A percentile compares a stretch with the other conserved stretches of the same genome.
These are phyloP conservation scores for Zosterops hypoxanthus DNA, from an alignment of 2,113 vertebrate genomes.

Conservation along the genomic window DNA sequence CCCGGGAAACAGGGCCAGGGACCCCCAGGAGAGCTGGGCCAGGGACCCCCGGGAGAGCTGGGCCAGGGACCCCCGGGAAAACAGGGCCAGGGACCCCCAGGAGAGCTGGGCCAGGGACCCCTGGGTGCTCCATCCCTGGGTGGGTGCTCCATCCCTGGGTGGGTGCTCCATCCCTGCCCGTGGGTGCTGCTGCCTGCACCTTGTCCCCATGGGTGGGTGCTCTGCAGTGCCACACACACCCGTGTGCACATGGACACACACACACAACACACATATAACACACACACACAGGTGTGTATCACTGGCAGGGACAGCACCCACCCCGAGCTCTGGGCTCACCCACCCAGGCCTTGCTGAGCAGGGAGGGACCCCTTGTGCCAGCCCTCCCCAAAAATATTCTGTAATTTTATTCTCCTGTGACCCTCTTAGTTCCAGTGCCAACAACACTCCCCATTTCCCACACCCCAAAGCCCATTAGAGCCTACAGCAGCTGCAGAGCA, in stretches of 20 bases:
- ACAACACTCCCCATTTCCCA: not conserved
- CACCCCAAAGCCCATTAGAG: not conserved
- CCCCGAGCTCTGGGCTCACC: rapidly evolving
- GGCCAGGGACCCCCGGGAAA: not conserved
- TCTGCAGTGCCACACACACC: not conserved
- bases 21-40: not conserved
- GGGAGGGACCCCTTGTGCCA: not conserved
- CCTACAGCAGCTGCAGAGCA: not conserved
- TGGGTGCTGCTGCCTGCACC: not conserved
- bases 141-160: not conserved
- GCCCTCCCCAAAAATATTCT: rapidly evolving
- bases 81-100: no score
- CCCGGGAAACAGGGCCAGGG: not conserved
- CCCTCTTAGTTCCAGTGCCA: not conserved
- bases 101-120: no score
- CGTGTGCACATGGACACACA: not conserved
- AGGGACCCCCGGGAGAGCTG: not conserved
- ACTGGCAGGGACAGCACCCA: not conserved
- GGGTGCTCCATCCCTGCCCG: rapidly evolving
- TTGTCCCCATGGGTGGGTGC: rapidly evolving
- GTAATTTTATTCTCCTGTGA: not conserved
- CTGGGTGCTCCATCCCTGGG: not conserved
- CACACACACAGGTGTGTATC: rapidly evolving
- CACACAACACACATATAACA: rapidly evolving
- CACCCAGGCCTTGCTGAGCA: not conserved